Evolutionary conservation across 2,113 vertebrate species (phyloP), one percentile per base, ranked within the genome.

Genomic region (Galemys pyrenaicus): DNA sequence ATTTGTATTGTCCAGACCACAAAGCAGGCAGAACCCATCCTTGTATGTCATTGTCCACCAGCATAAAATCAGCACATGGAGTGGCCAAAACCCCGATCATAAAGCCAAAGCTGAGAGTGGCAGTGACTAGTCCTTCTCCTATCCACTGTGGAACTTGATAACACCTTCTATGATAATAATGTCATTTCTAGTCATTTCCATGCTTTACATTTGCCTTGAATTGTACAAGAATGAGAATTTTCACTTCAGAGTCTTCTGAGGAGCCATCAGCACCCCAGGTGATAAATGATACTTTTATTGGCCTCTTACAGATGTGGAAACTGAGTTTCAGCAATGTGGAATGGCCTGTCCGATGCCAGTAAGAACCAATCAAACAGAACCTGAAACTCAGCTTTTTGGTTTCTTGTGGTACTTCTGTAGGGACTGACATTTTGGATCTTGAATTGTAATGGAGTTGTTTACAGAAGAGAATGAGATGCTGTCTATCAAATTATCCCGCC

Each of bases 401-500:
- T 41, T 32, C 46, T 85, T 58, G 1, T 37, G 5, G 20, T 71
- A 5, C 11, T 94, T 6, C 41, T 68, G n/a, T n/a, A 15, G 28
- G 22, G n/a, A 15, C 24, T 60, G 4, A 56, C 74, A 75, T 62
- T 83, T 92, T 79, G 28, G 24, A 44, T 84, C 20, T 79, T 87
- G 73, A 84, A 37, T 67, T 12, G 51, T 20, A 82, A 30, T 15
- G 51, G 17, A 78, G 32, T 0, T 17, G 10, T 81, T 82, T 74
- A 15, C 32, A 87, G 97, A 98, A 97, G 65, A 85, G 94, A 95
- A 88, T 68, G 67, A 3, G 58, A 28, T 71, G 9, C 85, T 73
- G 65, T 93, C 54, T 91, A n/a, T 22, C 79, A 62, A 81, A 89
- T 87, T 77, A 73, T 16, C 3, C 22, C 19, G n/a, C 64, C 92